Conservation (phyloP, 2,113 vertebrate genomes). For the Rhodinocichla rosea region DNA sequence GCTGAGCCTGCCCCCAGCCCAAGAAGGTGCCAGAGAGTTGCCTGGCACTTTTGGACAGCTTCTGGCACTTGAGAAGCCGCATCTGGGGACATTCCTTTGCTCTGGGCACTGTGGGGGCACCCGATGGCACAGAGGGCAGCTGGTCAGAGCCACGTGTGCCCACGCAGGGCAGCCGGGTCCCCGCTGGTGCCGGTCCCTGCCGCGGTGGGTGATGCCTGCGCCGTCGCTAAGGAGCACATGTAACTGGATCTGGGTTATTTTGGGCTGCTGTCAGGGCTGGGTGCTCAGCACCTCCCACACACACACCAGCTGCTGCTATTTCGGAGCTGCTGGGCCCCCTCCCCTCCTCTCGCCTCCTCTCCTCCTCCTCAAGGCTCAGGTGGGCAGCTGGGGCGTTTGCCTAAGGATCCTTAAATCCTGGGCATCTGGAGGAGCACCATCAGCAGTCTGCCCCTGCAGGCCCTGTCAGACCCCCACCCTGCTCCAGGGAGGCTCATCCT, state of each 20-base stretch:
- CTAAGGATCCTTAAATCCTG: background rate
- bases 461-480: background rate
- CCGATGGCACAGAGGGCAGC: accelerated
- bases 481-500: accelerated
- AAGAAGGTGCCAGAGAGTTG: no score
- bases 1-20: background rate
- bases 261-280: constrained; percentile 76
- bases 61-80: accelerated
- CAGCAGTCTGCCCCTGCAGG: background rate
- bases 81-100: background rate
- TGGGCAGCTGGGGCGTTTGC: background rate
- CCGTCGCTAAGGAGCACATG: constrained; percentile 64
- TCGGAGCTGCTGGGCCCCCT: constrained; percentile 49
- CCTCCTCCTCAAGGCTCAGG: background rate
- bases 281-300: constrained; percentile 72
- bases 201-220: constrained; percentile 42
- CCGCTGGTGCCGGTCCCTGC: background rate
- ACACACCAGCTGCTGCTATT: constrained; percentile 72
- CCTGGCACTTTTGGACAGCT: background rate
- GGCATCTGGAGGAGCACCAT: accelerated
- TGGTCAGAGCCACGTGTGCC: accelerated
- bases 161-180: background rate
- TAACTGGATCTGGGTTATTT: constrained; percentile 79
- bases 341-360: constrained; percentile 6
- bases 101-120: background rate